These are phyloP conservation scores for Apamea epomidion DNA, from an alignment of 2,888 invertebrate genomes.

Conservation along the genomic window DNA sequence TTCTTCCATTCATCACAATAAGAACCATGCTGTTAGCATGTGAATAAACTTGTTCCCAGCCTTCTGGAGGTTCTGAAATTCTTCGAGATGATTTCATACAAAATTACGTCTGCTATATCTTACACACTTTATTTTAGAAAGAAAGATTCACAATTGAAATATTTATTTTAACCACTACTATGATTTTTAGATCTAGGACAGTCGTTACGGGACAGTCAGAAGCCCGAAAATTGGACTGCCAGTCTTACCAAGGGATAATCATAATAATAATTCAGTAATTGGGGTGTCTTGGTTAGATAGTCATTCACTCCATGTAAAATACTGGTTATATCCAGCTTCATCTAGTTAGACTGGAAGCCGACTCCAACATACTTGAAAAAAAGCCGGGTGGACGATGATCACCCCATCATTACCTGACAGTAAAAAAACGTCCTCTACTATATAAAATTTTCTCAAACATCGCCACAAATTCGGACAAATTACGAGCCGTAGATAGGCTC, in stretches of 20 bases:
- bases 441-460: neutral
- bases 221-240: too few species aligned
- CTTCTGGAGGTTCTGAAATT: neutral
- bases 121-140: neutral
- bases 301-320: neutral
- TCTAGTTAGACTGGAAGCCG: neutral
- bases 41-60: slow-evolving; percentile 29
- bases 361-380: neutral
- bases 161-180: neutral
- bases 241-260: neutral
- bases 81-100: neutral
- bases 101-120: neutral
- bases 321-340: neutral
- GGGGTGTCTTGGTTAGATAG: neutral
- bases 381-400: too few species aligned
- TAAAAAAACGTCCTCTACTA: neutral
- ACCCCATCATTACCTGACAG: neutral
- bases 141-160: neutral
- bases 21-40: slow-evolving; percentile 21
- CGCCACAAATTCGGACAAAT: neutral
- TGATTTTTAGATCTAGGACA: neutral
- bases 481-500: too few species aligned
- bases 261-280: neutral
- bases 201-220: neutral
- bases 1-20: slow-evolving; percentile 38